Evolutionary conservation across 1,140 invertebrate species (phyloP), one percentile per base, ranked within the genome.

Genomic region (Cephus cinctus): DNA sequence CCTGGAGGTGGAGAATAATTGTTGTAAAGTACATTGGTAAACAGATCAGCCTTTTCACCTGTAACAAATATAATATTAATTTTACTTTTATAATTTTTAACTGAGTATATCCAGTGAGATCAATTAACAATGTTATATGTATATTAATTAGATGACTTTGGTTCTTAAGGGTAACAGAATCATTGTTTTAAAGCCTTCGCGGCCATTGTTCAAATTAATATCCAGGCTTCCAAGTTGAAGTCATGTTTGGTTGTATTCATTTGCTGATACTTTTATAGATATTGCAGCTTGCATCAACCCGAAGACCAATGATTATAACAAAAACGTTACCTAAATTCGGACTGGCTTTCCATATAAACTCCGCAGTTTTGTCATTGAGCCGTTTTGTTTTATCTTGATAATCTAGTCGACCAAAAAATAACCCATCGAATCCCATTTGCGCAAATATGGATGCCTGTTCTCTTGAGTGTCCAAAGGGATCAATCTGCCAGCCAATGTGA

Each of bases 381-480:
- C 94, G 78, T 0, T 76, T 52, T 0, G 40, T 59, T 67, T 93
- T 94, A 65, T 98, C 95, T 55, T 89, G 82, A 71, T 89, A 92
- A 73, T 98, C 94, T 9, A 96, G 81, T 32, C 95, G 81, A 1
- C 87, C 93, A 50, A 97, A 84, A 54, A 96, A 90, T 23, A 96
- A 72, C 0, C 90, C 94, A 69, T 96, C 90, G 65, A 87, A 97
- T 1, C 87, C 88, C 78, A 90, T 81, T 41, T 84, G 86, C 0
- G 91, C 86, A 61, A 95, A 89, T 1, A 95, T 75, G 0, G 90
- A 91, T 0, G 92, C 92, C 74, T 89, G 84, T 77, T 96, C 93
- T 18, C 89, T 71, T 0, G 92, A 92, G 65, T 97, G 94, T 0
- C 93, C 93, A 63, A 96, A 96, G 0, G 93, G 92, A 77, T 96